A percentile compares a stretch with the other conserved stretches of the same genome.
Evolutionary conservation across 2,113 vertebrate genomes (phyloP).

Genomic region (Psammodynastes pulverulentus): DNA sequence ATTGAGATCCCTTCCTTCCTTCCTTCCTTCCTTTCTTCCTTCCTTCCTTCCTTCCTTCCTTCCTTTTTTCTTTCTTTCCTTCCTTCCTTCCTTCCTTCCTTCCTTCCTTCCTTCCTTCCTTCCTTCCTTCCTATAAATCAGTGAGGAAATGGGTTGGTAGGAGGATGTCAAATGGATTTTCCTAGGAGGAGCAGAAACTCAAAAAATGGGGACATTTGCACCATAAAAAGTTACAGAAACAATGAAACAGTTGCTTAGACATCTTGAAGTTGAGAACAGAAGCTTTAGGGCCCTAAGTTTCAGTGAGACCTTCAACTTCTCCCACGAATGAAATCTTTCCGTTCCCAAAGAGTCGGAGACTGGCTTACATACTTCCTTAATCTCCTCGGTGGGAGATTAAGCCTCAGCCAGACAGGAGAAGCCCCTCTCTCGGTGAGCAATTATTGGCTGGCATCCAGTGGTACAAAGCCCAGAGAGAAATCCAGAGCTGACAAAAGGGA

Average conservation of each 20-base stretch:
- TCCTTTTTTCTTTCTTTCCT: neutral
- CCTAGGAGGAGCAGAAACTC: neutral
- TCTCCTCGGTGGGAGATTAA: neutral
- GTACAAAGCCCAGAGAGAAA: neutral
- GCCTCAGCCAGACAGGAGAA: neutral
- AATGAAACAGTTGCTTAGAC: neutral
- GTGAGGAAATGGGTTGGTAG: neutral
- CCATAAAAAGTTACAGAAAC: neutral
- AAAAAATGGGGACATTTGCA: neutral
- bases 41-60: neutral
- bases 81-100: too few species aligned
- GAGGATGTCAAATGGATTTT: neutral
- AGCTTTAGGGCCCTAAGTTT: neutral
- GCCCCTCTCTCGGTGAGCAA: neutral
- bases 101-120: too few species aligned
- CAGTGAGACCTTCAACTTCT: neutral
- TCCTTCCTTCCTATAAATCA: neutral
- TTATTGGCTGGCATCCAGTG: neutral
- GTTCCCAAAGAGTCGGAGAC: neutral
- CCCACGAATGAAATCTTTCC: neutral
- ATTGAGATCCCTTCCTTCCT: neutral
- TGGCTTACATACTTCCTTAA: neutral
- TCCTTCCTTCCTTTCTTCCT: neutral
- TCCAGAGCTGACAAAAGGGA: slow-evolving; percentile 11
- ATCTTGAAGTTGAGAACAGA: neutral